Base-by-base conservation (phyloP, 92 coral and sea anemone genomes). In the Phenganax subtilis region DNA sequence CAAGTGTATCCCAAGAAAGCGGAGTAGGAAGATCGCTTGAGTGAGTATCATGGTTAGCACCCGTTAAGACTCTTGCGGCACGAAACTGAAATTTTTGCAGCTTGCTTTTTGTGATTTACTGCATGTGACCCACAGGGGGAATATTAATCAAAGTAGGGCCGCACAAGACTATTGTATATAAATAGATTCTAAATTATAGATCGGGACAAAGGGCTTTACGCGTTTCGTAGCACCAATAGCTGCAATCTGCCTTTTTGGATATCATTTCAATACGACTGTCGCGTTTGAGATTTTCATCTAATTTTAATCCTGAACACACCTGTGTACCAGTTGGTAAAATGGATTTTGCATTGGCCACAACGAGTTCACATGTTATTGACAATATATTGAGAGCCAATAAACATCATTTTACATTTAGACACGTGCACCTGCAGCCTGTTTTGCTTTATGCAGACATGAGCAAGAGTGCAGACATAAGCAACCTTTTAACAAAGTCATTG, bases 361-460 rank as follows among this genome's bases (percentile, higher is more conserved):
- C 70, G 70, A 37, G 37, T 64, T 20, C 70, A 64, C 70, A 64
- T 20, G 12, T 64, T 64, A 64, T 64, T 25, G 20, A n/a, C 0
- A 28, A 17, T 77, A 44, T 67, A 80, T 54, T 77, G 55, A 62
- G 84, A 80, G 51, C 81, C 81, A 66, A 80, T 80, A 80, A 80
- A 80, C 84, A 80, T 61, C 17, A 68, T 31, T 80, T 80, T 80
- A 31, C 64, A 47, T 80, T 80, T 64, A 10, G 84, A 80, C 3
- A 25, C 80, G 66, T 80, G 81, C 17, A 80, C 44, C 71, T 80
- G 58, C 67, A 80, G 80, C 71, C 27, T 69, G 53, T 80, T 80
- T 54, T 66, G 55, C 25, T 59, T 61, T 64, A 51, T 54, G 84
- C 57, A 27, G 79, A 29, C 52, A 63, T 80, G 28, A 67, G 74